Conservation (phyloP, 2,888 invertebrate genomes). For the Kuschelorhynchus macadamiae region DNA sequence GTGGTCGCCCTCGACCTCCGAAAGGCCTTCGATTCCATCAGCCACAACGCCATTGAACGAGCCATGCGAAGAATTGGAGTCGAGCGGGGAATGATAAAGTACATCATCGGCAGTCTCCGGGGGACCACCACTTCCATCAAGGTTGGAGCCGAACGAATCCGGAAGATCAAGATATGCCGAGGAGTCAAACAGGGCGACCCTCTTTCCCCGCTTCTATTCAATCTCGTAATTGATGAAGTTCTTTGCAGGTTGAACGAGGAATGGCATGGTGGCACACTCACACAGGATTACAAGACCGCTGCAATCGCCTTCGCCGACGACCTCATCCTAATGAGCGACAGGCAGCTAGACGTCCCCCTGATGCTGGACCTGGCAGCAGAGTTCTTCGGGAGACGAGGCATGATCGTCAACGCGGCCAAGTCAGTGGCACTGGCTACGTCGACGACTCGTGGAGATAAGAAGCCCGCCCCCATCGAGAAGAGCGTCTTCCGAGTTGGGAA, state of each 20-base stretch:
- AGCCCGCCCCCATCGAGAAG: too few relatives aligned
- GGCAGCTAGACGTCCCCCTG: conserved; percentile 18
- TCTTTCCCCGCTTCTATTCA: conserved; percentile 21
- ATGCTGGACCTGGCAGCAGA: conserved; percentile 1
- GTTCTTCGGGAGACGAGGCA: conserved; percentile 45
- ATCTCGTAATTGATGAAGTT: conserved; percentile 57
- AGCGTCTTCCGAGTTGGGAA: too few relatives aligned
- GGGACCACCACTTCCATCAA: conserved; percentile 42
- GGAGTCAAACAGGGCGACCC: conserved; percentile 57
- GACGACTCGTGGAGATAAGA: too few relatives aligned
- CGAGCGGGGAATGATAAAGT: conserved; percentile 16
- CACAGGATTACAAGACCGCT: not conserved
- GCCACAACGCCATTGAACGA: conserved; percentile 42
- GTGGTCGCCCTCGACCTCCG: conserved; percentile 50
- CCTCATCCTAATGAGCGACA: conserved; percentile 41
- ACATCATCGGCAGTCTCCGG: conserved; percentile 6
- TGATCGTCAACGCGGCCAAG: conserved; percentile 51
- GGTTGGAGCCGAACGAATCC: conserved; percentile 8
- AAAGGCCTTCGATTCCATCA: conserved; percentile 52
- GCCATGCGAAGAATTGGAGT: conserved; percentile 42
- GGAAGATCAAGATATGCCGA: conserved; percentile 49
- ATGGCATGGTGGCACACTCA: not conserved
- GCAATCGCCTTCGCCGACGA: conserved; percentile 51
- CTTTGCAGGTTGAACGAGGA: not conserved
- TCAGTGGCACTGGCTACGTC: too few relatives aligned